A percentile compares a stretch with the other conserved stretches of the same genome.
phyloP scores from a whole-genome alignment of 2,888 invertebrate genomes.

The Acholoe squamosa region DNA sequence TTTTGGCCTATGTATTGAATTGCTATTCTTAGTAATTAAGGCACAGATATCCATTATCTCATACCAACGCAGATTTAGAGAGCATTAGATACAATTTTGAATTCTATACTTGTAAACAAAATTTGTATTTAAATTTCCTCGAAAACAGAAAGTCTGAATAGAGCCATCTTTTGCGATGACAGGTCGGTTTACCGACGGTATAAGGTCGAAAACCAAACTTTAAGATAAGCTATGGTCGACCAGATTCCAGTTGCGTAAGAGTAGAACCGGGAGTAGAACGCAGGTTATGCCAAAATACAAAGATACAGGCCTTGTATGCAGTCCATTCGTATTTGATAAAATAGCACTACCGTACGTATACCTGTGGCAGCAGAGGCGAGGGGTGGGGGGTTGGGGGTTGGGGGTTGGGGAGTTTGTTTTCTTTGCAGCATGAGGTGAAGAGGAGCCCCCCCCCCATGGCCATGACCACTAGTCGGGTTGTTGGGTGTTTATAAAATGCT shows the following conservation, averaged over 20 bases:
- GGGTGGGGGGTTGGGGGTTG: not conserved
- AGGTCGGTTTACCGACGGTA: too few species aligned
- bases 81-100: too few species aligned
- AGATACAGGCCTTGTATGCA: conserved; percentile 2
- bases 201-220: too few species aligned
- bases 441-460: not conserved
- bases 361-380: not conserved
- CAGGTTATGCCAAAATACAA: conserved; percentile 29
- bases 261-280: not conserved
- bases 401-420: conserved; percentile 19
- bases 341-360: not conserved
- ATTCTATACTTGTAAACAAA: too few species aligned
- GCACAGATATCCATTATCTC: too few species aligned
- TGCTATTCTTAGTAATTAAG: too few species aligned
- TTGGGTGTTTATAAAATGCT: conserved; percentile 33
- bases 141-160: too few species aligned
- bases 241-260: not conserved
- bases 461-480: not conserved
- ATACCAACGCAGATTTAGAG: too few species aligned
- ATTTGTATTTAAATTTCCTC: too few species aligned
- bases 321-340: conserved; percentile 39
- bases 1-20: too few species aligned
- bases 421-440: not conserved
- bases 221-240: too few species aligned
- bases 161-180: too few species aligned